Evolutionary conservation across 2,888 invertebrate genomes (phyloP).

Genomic region (Nomada fucata): DNA sequence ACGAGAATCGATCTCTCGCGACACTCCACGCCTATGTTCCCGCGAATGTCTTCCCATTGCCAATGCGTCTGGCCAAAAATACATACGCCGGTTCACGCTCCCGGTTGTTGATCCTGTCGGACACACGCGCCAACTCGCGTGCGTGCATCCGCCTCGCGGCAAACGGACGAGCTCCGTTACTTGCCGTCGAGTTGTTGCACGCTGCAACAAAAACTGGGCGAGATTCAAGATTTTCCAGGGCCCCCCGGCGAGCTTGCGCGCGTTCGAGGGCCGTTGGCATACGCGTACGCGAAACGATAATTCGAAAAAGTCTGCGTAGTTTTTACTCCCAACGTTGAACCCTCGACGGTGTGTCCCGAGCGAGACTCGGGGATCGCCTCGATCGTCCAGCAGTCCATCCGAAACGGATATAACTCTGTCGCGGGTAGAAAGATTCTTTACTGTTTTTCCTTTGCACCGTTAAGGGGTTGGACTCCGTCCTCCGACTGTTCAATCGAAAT

Average conservation of each 20-base stretch:
- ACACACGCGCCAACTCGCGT: constrained; percentile 19
- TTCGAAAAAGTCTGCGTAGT: constrained; percentile 12
- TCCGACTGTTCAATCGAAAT: no score
- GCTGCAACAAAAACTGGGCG: constrained; percentile 31
- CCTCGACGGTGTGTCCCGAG: no score
- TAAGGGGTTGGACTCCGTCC: no score
- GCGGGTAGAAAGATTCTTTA: no score
- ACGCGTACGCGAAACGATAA: constrained; percentile 26
- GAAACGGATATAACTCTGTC: no score
- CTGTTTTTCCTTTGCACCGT: no score
- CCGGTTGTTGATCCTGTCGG: constrained; percentile 66
- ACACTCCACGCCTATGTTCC: constrained; percentile 57
- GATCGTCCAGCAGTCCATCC: no score
- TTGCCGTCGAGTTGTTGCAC: constrained; percentile 6
- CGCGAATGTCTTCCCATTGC: constrained; percentile 44
- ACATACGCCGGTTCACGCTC: constrained; percentile 53
- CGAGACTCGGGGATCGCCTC: no score
- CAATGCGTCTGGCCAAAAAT: constrained; percentile 69
- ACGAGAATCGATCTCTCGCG: constrained; percentile 39
- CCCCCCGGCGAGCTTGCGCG: constrained; percentile 37
- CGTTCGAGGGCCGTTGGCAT: constrained; percentile 17
- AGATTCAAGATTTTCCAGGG: constrained; percentile 36
- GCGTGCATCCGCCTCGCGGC: constrained; percentile 6
- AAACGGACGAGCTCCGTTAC: constrained; percentile 22
- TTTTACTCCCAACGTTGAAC: not conserved